phyloP scores from a whole-genome alignment of 2,797 vertebrate species.

The Pipistrellus pipistrellus region DNA sequence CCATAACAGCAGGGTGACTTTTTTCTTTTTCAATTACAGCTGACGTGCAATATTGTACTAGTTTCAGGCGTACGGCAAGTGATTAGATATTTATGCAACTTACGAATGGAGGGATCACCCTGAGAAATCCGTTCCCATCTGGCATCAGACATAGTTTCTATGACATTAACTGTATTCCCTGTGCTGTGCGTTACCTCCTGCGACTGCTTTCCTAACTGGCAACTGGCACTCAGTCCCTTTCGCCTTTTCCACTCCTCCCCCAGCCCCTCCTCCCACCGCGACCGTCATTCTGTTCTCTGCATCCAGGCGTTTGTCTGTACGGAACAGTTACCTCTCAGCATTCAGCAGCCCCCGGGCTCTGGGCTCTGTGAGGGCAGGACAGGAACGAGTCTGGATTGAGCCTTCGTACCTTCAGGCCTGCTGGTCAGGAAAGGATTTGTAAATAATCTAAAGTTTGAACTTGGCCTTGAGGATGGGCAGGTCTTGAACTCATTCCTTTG shows the following conservation, averaged over 20 bases:
- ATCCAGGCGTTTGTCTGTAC: too few relatives aligned
- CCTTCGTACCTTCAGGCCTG: not conserved
- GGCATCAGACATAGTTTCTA: not conserved
- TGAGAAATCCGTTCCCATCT: not conserved
- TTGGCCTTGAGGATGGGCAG: constrained; percentile 6
- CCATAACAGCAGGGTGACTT: not conserved
- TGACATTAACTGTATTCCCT: not conserved
- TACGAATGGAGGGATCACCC: not conserved
- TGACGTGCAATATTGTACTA: not conserved
- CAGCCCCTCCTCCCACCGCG: too few relatives aligned
- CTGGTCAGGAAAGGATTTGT: not conserved
- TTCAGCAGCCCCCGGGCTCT: not conserved
- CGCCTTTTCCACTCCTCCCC: not conserved
- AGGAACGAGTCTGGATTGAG: not conserved
- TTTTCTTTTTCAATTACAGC: not conserved
- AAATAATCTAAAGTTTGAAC: not conserved
- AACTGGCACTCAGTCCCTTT: not conserved
- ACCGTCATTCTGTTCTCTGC: not conserved
- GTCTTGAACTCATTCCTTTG: constrained; percentile 57
- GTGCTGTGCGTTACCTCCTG: not conserved
- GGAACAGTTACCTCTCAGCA: too few relatives aligned
- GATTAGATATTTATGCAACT: not conserved
- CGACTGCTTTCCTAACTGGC: not conserved
- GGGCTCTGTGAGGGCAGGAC: not conserved
- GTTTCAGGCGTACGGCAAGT: not conserved